phyloP scores from a whole-genome alignment of 2,888 invertebrate species.

The Dusona sp. region DNA sequence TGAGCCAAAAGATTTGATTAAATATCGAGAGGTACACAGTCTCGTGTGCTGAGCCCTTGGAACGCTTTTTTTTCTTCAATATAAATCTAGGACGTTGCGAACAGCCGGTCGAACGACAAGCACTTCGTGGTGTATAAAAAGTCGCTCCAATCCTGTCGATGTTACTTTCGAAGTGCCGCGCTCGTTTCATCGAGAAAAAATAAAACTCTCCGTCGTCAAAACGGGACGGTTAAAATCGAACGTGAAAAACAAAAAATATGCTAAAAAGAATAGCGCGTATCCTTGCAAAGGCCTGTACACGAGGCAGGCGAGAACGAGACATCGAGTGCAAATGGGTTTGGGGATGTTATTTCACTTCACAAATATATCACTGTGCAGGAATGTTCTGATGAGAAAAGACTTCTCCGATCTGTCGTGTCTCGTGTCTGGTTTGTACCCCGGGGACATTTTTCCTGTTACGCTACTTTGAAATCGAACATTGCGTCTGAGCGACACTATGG shows the following conservation, averaged over 20 bases:
- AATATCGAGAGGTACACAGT: background rate
- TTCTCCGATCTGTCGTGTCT: conserved; percentile 35
- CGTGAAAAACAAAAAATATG: conserved; percentile 20
- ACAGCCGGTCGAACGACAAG: conserved; percentile 33
- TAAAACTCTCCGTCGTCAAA: conserved; percentile 21
- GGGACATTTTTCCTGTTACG: conserved; percentile 45
- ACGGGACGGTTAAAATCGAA: conserved; percentile 28
- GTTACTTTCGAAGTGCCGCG: conserved; percentile 21
- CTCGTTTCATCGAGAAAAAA: conserved; percentile 7
- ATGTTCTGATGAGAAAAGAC: conserved; percentile 24
- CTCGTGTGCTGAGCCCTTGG: background rate
- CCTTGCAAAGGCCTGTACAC: conserved; percentile 4
- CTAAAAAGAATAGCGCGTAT: conserved; percentile 13
- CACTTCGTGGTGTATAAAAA: conserved; percentile 13
- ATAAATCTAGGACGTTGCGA: conserved; percentile 9
- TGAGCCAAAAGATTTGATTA: conserved; percentile 1
- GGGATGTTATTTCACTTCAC: conserved; percentile 35
- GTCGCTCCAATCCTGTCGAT: conserved; percentile 12
- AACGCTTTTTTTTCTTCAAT: background rate
- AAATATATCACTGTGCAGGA: conserved; percentile 25
- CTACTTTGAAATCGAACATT: conserved; percentile 37
- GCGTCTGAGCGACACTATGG: conserved; percentile 18
- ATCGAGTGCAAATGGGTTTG: background rate
- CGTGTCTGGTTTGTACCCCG: conserved; percentile 34
- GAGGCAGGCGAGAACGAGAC: conserved; percentile 16